Conservation (phyloP, 92 coral and sea anemone species). For the Diadumene lineata region DNA sequence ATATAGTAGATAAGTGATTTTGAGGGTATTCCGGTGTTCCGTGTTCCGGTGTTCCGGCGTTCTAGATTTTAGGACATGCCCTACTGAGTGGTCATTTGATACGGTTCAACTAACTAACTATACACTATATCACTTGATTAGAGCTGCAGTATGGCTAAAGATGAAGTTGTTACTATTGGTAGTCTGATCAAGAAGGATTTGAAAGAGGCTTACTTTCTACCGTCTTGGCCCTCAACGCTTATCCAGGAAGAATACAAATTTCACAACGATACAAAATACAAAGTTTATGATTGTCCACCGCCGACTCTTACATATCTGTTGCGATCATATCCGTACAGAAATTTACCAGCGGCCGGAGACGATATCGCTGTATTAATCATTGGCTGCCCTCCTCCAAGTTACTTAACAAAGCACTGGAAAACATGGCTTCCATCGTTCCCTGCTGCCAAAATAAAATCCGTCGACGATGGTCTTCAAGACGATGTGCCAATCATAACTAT, state of each 20-base stretch:
- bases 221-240: conserved; percentile 39
- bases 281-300: conserved; percentile 54
- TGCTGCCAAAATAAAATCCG: conserved; percentile 34
- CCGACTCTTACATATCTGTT: conserved; percentile 22
- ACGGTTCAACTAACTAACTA: too few relatives aligned
- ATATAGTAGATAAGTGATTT: too few relatives aligned
- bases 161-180: conserved; percentile 40
- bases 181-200: conserved; percentile 49
- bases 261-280: conserved; percentile 45
- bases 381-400: conserved; percentile 44
- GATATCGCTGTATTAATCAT: conserved; percentile 54
- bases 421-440: conserved; percentile 55
- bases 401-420: conserved; percentile 51
- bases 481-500: conserved; percentile 45
- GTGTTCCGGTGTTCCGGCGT: too few relatives aligned
- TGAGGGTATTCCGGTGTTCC: too few relatives aligned
- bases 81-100: too few relatives aligned
- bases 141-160: too few relatives aligned
- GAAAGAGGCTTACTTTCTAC: conserved; percentile 38
- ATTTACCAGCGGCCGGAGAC: conserved; percentile 54
- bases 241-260: conserved; percentile 40
- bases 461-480: conserved; percentile 55
- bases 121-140: too few relatives aligned
- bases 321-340: conserved; percentile 37
- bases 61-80: too few relatives aligned